phyloP scores from a whole-genome alignment of 1,140 invertebrate genomes.

The Asobara japonica region DNA sequence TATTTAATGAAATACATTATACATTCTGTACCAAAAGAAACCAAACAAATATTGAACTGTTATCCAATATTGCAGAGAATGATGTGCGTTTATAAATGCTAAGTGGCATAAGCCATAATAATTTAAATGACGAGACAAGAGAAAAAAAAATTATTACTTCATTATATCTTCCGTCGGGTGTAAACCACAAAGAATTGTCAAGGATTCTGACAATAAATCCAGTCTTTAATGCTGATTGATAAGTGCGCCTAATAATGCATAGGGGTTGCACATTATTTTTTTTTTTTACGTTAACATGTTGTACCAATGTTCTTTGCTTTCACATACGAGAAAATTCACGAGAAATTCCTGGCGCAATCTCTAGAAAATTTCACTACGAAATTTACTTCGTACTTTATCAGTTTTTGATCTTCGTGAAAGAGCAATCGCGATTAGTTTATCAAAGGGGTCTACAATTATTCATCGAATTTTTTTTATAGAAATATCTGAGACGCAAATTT shows the following conservation, averaged over 20 bases:
- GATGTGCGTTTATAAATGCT: slow-evolving; percentile 11
- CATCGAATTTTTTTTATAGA: too few relatives aligned
- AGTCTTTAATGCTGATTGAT: not conserved
- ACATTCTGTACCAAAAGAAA: slow-evolving; percentile 7
- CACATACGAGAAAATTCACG: too few relatives aligned
- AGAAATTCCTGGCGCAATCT: too few relatives aligned
- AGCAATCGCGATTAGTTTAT: too few relatives aligned
- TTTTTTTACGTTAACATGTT: not conserved
- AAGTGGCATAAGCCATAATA: not conserved
- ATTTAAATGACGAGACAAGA: not conserved
- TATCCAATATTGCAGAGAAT: not conserved
- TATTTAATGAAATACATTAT: slow-evolving; percentile 8
- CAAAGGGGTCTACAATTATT: too few relatives aligned
- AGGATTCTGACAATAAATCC: not conserved
- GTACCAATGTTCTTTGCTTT: not conserved
- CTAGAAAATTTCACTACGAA: too few relatives aligned
- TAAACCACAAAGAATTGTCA: not conserved
- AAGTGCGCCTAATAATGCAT: not conserved
- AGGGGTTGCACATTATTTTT: not conserved
- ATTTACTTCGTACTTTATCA: too few relatives aligned
- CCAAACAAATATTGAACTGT: not conserved
- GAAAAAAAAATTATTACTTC: not conserved
- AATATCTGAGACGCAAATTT: too few relatives aligned
- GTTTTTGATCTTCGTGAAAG: too few relatives aligned
- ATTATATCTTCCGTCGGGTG: not conserved